Evolutionary conservation across 2,797 vertebrate genomes (phyloP), one percentile per base, ranked within the genome.

Genomic region (Hyperoplus lanceolatus): DNA sequence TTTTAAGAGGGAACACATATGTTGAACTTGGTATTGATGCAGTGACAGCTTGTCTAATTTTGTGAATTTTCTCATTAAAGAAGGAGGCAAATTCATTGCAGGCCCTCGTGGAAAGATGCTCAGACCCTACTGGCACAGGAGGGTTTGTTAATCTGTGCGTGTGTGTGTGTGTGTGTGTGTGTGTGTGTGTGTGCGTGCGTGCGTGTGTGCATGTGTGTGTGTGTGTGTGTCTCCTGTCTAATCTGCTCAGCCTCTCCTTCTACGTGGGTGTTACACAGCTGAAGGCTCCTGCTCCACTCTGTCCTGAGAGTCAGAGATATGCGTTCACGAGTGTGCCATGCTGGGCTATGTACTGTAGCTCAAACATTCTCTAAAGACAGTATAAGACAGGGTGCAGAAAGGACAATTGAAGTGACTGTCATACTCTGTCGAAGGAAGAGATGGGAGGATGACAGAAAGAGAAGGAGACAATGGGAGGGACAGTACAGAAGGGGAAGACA

Each of bases 361-460:
- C 64, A 64, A 21, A 38, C 48, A 70, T 60, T 82, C 80, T 61
- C 70, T 65, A 67, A 56, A 50, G 75, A 82, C 76, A 67, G 70
- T 1, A 29, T 29, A 65, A 83, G 80, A 71, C 66, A 81, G 84
- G 75, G 83, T 70, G 75, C 64, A 50, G 77, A 79, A 60, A 86
- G 90, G 83, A 89, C 81, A 80, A 77, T 50, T 82, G 83, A 89
- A 85, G 78, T 70, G 80, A 80, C 86, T 87, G 83, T 88, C 87
- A 87, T 46, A 72, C 60, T 83, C 81, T 60, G 81, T 81, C 8
- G 61, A 65, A 58, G 81, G 72, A 75, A 73, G 64, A 83, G 82
- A 87, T 76, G 83, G 86, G 60, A 69, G 57, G 62, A 72, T 89
- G 83, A 88, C 80, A 78, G 78, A 81, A 72, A 89, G 78, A 62